Conservation (phyloP, 1,140 invertebrate species). For the Nixonia krombeini region DNA sequence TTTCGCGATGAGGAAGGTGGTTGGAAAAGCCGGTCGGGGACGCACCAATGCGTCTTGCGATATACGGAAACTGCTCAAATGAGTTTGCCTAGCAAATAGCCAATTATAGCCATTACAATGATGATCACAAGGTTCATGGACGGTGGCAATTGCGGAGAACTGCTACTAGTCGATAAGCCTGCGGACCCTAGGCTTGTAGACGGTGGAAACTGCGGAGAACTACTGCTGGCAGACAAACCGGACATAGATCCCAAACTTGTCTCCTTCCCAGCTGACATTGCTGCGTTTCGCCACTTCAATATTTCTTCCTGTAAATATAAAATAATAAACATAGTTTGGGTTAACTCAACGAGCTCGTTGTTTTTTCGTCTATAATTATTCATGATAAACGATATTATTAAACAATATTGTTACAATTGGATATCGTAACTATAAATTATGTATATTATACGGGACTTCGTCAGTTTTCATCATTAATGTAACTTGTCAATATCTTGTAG, state of each 20-base stretch:
- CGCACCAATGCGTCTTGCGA: conserved; percentile 46
- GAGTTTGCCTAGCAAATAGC: conserved; percentile 67
- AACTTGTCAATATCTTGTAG: no score
- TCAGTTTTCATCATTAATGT: neutral
- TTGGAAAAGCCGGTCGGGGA: conserved; percentile 59
- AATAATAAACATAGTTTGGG: no score
- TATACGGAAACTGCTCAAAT: conserved; percentile 63
- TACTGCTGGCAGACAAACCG: conserved; percentile 54
- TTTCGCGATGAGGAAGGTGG: conserved; percentile 51
- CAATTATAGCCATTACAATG: conserved; percentile 63
- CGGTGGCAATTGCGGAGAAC: conserved; percentile 50
- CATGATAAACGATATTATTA: no score
- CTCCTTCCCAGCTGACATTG: conserved; percentile 53
- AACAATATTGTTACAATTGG: no score
- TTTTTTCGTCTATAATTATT: no score
- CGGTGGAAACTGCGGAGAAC: conserved; percentile 51
- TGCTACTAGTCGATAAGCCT: conserved; percentile 54
- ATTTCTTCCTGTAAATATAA: conserved; percentile 62
- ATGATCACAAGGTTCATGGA: conserved; percentile 58
- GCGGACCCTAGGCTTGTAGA: conserved; percentile 49
- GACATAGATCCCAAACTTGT: conserved; percentile 49
- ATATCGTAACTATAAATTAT: neutral
- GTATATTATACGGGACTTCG: no score
- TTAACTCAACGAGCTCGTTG: no score
- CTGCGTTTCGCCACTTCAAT: conserved; percentile 61